Evolutionary conservation across 2,888 invertebrate genomes (phyloP).

Genomic region (Trichacis sp.): DNA sequence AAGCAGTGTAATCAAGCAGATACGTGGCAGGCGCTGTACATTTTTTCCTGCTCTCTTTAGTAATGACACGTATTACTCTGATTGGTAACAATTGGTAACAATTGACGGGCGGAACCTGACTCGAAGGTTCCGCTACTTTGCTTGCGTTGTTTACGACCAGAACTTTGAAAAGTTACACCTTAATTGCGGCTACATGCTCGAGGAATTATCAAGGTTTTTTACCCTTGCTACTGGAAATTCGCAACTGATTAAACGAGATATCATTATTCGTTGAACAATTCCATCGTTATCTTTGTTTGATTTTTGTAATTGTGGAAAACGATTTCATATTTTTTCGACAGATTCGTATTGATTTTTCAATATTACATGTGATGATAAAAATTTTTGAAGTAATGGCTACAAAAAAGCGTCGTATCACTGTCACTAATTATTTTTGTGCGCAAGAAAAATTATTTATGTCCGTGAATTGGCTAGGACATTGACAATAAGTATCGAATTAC

Average conservation of each 20-base stretch:
- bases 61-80: constrained; percentile 61
- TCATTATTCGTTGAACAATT: no score
- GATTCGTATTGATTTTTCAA: no score
- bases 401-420: no score
- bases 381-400: no score
- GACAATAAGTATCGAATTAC: no score
- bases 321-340: no score
- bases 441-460: no score
- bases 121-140: constrained; percentile 65
- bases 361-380: no score
- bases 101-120: constrained; percentile 64
- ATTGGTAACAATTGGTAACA: constrained; percentile 68
- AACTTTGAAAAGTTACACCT: constrained; percentile 60
- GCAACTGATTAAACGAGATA: constrained; percentile 22
- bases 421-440: no score
- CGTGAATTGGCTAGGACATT: no score
- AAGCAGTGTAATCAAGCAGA: constrained; percentile 47
- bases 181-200: constrained; percentile 60
- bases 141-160: constrained; percentile 64
- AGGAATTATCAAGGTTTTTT: constrained; percentile 56
- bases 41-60: constrained; percentile 40
- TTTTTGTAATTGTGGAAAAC: no score
- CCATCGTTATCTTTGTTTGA: no score
- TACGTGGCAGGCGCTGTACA: constrained; percentile 35
- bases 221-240: constrained; percentile 25